phyloP scores from a whole-genome alignment of 2,888 invertebrate genomes.

The Octonoba sinensis region DNA sequence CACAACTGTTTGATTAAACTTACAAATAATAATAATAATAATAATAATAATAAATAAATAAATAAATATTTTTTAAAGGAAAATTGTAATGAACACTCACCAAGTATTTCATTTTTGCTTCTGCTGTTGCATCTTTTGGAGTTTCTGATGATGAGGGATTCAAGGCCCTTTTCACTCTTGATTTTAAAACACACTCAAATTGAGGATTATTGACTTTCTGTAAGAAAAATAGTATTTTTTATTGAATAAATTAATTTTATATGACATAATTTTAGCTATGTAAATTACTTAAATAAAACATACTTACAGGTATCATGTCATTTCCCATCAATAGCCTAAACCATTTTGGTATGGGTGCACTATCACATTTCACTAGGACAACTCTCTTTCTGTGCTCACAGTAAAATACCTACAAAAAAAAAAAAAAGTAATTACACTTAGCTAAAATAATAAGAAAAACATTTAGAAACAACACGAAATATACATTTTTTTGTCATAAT shows the following conservation, averaged over 20 bases:
- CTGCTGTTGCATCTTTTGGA: conserved; percentile 63
- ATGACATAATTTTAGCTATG: too few relatives aligned
- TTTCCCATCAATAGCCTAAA: conserved; percentile 65
- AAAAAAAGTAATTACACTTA: not conserved
- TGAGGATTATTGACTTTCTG: conserved; percentile 59
- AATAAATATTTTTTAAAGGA: not conserved
- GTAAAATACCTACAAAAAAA: conserved; percentile 70
- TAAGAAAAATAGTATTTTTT: conserved; percentile 8
- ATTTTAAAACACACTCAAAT: conserved; percentile 58
- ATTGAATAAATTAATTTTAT: not conserved
- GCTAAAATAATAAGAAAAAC: not conserved
- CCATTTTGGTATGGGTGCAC: conserved; percentile 67
- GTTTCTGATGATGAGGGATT: conserved; percentile 65
- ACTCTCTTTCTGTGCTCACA: conserved; percentile 72
- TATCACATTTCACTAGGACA: conserved; percentile 70
- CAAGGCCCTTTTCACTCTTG: conserved; percentile 63
- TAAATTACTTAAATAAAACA: not conserved
- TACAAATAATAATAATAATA: not conserved
- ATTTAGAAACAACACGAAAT: not conserved
- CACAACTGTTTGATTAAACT: not conserved
- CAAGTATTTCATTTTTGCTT: conserved; percentile 66
- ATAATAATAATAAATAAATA: not conserved
- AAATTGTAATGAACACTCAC: conserved; percentile 18
- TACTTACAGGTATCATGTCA: conserved; percentile 64
- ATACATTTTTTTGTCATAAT: too few relatives aligned